Conservation (phyloP, 2,797 vertebrate species). For the Lophotriccus pileatus region DNA sequence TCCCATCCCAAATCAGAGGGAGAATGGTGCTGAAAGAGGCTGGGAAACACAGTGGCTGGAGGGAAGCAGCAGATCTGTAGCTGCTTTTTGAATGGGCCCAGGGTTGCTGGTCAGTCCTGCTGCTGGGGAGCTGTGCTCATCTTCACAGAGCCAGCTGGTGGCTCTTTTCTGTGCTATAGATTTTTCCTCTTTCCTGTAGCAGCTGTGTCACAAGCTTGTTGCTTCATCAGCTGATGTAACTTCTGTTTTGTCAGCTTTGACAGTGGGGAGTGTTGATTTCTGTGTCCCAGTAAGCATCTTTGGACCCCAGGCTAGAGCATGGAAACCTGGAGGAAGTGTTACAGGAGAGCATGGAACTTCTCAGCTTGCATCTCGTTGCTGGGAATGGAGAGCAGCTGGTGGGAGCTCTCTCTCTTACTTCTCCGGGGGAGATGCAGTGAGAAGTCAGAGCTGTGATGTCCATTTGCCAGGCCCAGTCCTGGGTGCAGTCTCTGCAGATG, state of each 20-base stretch:
- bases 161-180: background rate
- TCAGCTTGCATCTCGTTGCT: background rate
- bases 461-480: background rate
- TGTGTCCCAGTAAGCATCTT: background rate
- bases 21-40: background rate
- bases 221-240: background rate
- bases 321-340: background rate
- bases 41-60: rapidly evolving
- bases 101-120: background rate
- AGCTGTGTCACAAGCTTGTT: background rate
- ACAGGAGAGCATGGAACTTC: background rate
- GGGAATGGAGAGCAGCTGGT: background rate
- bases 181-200: background rate
- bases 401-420: background rate
- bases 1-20: background rate
- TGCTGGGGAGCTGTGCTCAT: background rate
- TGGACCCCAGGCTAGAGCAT: background rate
- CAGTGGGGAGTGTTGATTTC: background rate
- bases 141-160: background rate
- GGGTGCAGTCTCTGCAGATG: background rate
- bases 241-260: background rate
- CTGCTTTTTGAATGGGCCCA: background rate
- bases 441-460: background rate
- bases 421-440: too few relatives aligned
- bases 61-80: background rate